A percentile compares a stretch with the other conserved stretches of the same genome.
phyloP scores from a whole-genome alignment of 2,113 vertebrate genomes.

The Garra rufa region DNA sequence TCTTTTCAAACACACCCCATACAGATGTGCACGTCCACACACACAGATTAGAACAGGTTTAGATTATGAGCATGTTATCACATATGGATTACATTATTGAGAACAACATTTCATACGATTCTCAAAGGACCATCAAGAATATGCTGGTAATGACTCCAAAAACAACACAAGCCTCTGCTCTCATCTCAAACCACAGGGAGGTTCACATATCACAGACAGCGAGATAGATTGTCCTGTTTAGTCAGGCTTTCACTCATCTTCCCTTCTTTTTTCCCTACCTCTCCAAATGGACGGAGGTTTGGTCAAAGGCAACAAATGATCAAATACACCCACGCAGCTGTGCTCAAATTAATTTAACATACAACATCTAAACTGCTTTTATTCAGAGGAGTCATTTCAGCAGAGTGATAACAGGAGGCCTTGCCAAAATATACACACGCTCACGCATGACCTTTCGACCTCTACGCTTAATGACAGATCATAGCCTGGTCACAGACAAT shows the following conservation, averaged over 20 bases:
- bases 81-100: constrained; percentile 46
- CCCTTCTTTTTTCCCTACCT: constrained; percentile 17
- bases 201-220: constrained; percentile 30
- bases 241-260: constrained; percentile 35
- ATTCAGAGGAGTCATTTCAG: background rate
- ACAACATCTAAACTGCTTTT: constrained; percentile 5
- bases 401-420: constrained; percentile 4
- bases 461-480: constrained; percentile 10
- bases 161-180: constrained; percentile 39
- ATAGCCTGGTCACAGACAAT: constrained; percentile 21
- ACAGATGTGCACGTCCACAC: constrained; percentile 39
- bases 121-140: constrained; percentile 45
- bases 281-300: constrained; percentile 1
- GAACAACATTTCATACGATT: constrained; percentile 36
- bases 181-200: constrained; percentile 44
- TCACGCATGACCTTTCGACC: background rate
- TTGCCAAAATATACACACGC: constrained; percentile 18
- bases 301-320: constrained; percentile 20
- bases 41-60: constrained; percentile 35
- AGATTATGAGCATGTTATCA: constrained; percentile 37
- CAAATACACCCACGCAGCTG: constrained; percentile 16
- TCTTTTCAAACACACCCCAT: constrained; percentile 24
- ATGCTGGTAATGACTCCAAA: constrained; percentile 49
- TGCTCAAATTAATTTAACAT: constrained; percentile 14
- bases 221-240: constrained; percentile 35